These are phyloP conservation scores for Sporophila hypoxantha DNA, from an alignment of 2,113 vertebrate genomes.

Conservation along the genomic window DNA sequence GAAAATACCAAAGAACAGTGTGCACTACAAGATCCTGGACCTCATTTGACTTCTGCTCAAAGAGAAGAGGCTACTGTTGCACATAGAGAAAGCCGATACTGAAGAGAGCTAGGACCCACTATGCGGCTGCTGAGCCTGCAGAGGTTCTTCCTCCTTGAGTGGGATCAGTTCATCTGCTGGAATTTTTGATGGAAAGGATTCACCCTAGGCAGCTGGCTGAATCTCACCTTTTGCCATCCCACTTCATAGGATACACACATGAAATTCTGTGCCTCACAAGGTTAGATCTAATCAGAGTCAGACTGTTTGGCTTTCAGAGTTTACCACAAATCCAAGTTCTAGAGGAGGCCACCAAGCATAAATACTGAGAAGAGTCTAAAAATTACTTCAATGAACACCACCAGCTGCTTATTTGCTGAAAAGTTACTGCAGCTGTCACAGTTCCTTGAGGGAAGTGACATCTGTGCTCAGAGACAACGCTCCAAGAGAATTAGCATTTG, in stretches of 20 bases:
- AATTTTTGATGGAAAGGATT: not conserved
- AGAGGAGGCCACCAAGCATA: not conserved
- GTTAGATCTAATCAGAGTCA: not conserved
- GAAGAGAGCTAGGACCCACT: not conserved
- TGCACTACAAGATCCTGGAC: not conserved
- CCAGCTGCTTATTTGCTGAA: not conserved
- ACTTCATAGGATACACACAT: not conserved
- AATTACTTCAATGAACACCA: not conserved
- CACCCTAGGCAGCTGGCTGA: not conserved
- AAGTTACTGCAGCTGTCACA: slow-evolving; percentile 10
- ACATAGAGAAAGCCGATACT: not conserved
- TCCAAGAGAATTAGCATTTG: not conserved
- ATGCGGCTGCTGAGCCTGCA: accelerated
- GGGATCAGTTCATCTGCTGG: not conserved
- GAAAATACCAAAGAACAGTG: not conserved
- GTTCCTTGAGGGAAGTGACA: not conserved
- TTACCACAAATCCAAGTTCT: not conserved
- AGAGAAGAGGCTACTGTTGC: not conserved
- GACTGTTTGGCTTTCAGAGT: not conserved
- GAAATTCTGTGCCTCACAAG: not conserved
- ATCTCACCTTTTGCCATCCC: not conserved
- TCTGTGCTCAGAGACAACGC: not conserved
- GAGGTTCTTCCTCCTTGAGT: not conserved
- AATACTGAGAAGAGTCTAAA: slow-evolving; percentile 5
- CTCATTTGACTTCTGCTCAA: not conserved